Conservation (phyloP, 1,140 invertebrate species). For the Wasmannia auropunctata region DNA sequence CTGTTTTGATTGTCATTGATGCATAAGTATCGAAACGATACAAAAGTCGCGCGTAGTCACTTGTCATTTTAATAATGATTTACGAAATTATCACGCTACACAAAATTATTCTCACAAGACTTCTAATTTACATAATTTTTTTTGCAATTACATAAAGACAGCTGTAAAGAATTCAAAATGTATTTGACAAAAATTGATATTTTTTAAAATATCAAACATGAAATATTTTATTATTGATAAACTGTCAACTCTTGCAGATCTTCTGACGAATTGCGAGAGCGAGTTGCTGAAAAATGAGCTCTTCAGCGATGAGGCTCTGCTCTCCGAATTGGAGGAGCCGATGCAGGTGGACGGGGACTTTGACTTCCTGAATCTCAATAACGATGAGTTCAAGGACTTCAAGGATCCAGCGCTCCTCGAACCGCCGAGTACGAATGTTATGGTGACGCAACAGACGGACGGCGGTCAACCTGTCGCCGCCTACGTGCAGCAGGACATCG, state of each 20-base stretch:
- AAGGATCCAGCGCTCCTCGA: slow-evolving; percentile 69
- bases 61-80: neutral
- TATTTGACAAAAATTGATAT: neutral
- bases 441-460: slow-evolving; percentile 57
- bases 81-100: no score
- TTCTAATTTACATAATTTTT: neutral
- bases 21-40: neutral
- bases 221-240: neutral
- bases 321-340: slow-evolving; percentile 80
- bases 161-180: neutral
- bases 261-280: slow-evolving; percentile 81
- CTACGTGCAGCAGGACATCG: slow-evolving; percentile 62
- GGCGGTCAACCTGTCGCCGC: slow-evolving; percentile 60
- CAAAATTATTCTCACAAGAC: neutral
- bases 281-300: slow-evolving; percentile 82
- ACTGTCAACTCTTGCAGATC: slow-evolving; percentile 72
- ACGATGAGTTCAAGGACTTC: slow-evolving; percentile 67
- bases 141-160: neutral
- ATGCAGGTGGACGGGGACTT: slow-evolving; percentile 79
- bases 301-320: slow-evolving; percentile 80
- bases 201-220: neutral
- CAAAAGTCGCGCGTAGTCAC: neutral
- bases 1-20: neutral
- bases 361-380: slow-evolving; percentile 78
- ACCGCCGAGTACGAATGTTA: slow-evolving; percentile 64